Evolutionary conservation across 1,140 invertebrate species (phyloP).

Genomic region (Cepaea nemoralis): DNA sequence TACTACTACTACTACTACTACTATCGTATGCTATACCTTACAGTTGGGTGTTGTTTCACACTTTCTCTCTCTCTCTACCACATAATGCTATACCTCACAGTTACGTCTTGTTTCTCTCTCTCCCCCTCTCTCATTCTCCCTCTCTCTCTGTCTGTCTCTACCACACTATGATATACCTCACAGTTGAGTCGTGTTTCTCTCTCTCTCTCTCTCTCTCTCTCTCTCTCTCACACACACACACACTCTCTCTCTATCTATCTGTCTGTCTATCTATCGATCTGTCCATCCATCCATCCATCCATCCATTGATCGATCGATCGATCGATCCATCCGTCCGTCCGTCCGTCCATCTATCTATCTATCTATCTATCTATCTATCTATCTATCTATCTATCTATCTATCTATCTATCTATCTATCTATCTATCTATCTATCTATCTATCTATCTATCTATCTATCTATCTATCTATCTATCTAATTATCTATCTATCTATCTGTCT

Average conservation of each 20-base stretch:
- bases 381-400: slow-evolving; percentile 17
- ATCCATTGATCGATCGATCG: not conserved
- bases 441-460: slow-evolving; percentile 1
- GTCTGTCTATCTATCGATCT: no score
- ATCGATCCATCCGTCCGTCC: not conserved
- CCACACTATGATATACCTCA: no score
- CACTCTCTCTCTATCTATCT: no score
- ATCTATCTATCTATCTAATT: not conserved
- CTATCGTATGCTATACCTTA: not conserved
- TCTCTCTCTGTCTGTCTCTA: no score
- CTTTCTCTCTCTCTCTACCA: not conserved
- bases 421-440: slow-evolving; percentile 10
- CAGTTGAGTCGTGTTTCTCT: no score
- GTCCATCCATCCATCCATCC: slow-evolving; percentile 9
- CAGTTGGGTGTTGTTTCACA: not conserved
- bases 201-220: no score
- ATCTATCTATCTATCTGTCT: not conserved
- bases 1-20: slow-evolving; percentile 19
- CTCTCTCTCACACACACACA: no score
- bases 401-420: slow-evolving; percentile 7
- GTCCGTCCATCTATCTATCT: slow-evolving; percentile 2
- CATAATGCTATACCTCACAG: no score
- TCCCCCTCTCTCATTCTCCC: not conserved
- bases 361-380: slow-evolving; percentile 13
- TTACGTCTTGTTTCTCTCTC: not conserved